These are phyloP conservation scores for Drosophila austrosaltans DNA, from an alignment of 2,888 invertebrate genomes.

Conservation along the genomic window DNA sequence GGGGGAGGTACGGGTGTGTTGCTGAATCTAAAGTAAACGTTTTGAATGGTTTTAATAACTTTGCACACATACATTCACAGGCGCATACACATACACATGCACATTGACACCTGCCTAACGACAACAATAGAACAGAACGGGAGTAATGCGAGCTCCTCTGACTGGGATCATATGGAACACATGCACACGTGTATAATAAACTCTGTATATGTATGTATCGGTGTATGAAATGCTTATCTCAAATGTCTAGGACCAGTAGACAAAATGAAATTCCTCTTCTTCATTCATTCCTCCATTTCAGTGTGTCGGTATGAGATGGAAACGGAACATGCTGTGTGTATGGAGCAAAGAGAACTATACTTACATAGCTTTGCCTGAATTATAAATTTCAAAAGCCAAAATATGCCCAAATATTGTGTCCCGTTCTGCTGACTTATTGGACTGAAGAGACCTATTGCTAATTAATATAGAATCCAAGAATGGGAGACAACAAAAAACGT, in stretches of 20 bases:
- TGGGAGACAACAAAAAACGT: no score
- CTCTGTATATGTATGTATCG: not conserved
- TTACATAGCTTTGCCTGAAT: no score
- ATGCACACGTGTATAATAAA: not conserved
- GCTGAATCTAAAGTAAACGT: conserved; percentile 47
- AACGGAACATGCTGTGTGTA: not conserved
- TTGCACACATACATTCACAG: conserved; percentile 51
- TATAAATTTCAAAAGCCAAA: no score
- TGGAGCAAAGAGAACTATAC: no score
- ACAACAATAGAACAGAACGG: conserved; percentile 34
- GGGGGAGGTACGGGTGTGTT: not conserved
- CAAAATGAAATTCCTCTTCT: conserved; percentile 42
- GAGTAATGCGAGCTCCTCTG: conserved; percentile 28
- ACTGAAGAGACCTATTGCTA: no score
- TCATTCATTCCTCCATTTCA: conserved; percentile 3
- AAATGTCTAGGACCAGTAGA: conserved; percentile 39
- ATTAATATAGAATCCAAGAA: no score
- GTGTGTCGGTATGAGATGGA: conserved; percentile 20
- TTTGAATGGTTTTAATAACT: conserved; percentile 77
- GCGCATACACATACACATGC: conserved; percentile 20
- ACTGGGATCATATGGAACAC: conserved; percentile 1
- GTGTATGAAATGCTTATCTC: conserved; percentile 30
- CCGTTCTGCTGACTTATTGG: no score
- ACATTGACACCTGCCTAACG: conserved; percentile 17
- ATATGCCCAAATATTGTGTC: no score